Conservation (phyloP, 2,797 vertebrate species). For the Chaunax sp. region DNA sequence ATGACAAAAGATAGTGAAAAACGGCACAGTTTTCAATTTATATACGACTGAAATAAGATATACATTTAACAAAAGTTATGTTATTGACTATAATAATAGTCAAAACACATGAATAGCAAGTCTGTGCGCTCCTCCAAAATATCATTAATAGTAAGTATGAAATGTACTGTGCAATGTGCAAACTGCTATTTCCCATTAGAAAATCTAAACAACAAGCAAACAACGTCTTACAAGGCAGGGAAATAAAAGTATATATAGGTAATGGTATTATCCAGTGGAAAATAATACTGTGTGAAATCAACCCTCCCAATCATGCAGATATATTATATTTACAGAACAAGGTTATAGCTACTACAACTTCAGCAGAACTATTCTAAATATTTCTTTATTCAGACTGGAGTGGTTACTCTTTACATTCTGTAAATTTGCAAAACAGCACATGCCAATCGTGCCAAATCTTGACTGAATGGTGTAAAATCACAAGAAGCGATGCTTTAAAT, state of each 20-base stretch:
- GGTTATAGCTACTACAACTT: background rate
- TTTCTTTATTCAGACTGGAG: background rate
- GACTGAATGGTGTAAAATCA: conserved; percentile 3
- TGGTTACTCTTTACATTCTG: conserved; percentile 26
- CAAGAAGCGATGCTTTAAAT: background rate
- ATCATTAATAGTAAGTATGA: background rate
- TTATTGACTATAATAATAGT: background rate
- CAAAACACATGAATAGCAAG: conserved; percentile 23
- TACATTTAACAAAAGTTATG: no score
- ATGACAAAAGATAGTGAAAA: background rate
- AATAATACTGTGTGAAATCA: background rate
- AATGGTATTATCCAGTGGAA: background rate
- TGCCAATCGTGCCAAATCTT: background rate
- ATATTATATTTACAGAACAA: conserved; percentile 5
- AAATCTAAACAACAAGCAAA: conserved; percentile 27
- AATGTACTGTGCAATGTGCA: background rate
- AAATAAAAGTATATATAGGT: conserved; percentile 1
- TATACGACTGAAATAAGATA: background rate
- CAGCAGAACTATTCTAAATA: background rate
- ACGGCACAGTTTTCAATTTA: background rate
- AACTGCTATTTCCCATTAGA: conserved; percentile 1
- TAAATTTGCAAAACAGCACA: conserved; percentile 54
- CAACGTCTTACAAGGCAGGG: conserved; percentile 14
- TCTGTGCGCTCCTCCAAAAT: conserved; percentile 17
- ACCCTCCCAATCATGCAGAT: conserved; percentile 39